Evolutionary conservation across 1,140 invertebrate genomes (phyloP).

Genomic region (Notospermus geniculatus): DNA sequence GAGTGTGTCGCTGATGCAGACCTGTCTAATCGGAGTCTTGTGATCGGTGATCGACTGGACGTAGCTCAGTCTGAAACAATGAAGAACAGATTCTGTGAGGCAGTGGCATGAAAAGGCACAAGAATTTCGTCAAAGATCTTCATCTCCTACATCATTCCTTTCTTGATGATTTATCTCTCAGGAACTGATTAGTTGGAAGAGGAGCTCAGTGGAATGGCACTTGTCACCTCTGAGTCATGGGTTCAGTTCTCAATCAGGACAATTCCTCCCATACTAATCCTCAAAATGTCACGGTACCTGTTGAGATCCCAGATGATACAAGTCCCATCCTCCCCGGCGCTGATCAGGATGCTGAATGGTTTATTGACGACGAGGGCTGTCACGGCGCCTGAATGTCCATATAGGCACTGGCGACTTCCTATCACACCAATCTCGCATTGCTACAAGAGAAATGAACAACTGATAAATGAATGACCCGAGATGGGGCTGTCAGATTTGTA

Average conservation of each 20-base stretch:
- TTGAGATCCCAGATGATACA: slow-evolving; percentile 84
- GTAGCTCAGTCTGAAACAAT: slow-evolving; percentile 66
- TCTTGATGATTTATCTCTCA: too few species aligned
- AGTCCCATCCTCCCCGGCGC: slow-evolving; percentile 66
- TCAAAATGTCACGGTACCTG: slow-evolving; percentile 51
- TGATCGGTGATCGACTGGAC: slow-evolving; percentile 66
- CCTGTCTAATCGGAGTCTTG: slow-evolving; percentile 63
- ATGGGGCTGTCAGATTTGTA: too few species aligned
- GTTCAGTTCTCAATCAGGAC: too few species aligned
- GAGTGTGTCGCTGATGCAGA: slow-evolving; percentile 75
- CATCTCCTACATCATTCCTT: too few species aligned
- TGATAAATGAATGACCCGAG: too few species aligned
- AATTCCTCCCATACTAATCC: neutral
- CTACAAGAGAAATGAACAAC: slow-evolving; percentile 47
- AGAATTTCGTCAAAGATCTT: too few species aligned
- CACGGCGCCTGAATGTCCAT: slow-evolving; percentile 68
- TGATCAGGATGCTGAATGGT: slow-evolving; percentile 72
- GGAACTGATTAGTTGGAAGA: too few species aligned
- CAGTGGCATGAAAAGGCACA: too few species aligned
- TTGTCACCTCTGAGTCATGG: too few species aligned
- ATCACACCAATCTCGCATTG: slow-evolving; percentile 57
- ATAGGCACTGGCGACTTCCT: slow-evolving; percentile 60
- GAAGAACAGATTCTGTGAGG: too few species aligned
- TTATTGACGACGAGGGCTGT: slow-evolving; percentile 66
- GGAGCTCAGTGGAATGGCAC: too few species aligned